Conservation (phyloP, 2,888 invertebrate species). For the Plusia festucae region DNA sequence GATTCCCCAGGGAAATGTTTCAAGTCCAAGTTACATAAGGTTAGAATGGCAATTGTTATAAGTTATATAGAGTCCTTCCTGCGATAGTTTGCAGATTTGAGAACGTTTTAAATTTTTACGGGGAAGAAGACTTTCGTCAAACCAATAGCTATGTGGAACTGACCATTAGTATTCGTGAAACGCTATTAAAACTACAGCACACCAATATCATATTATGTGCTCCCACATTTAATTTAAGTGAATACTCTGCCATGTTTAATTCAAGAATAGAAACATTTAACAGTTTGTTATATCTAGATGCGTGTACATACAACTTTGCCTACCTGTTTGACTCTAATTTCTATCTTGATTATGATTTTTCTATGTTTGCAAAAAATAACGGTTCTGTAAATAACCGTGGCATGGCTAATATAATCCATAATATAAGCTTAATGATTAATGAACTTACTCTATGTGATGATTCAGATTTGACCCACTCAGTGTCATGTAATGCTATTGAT, state of each 20-base stretch:
- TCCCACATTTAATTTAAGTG: slow-evolving; percentile 1
- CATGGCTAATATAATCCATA: too few species aligned
- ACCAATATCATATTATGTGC: slow-evolving; percentile 6
- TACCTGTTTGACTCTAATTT: slow-evolving; percentile 17
- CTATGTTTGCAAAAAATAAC: slow-evolving; percentile 4
- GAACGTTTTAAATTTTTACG: neutral
- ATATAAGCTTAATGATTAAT: too few species aligned
- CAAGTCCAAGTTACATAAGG: neutral
- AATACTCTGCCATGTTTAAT: neutral
- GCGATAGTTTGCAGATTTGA: neutral
- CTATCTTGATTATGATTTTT: slow-evolving; percentile 12
- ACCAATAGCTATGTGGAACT: neutral
- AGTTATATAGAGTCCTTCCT: neutral
- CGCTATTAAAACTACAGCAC: slow-evolving; percentile 11
- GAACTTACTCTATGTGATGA: too few species aligned
- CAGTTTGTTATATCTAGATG: slow-evolving; percentile 16
- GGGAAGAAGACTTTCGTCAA: slow-evolving; percentile 11
- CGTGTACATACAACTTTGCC: slow-evolving; percentile 12
- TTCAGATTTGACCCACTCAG: too few species aligned
- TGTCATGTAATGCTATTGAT: too few species aligned
- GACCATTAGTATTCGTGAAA: slow-evolving; percentile 7
- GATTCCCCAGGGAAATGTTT: neutral
- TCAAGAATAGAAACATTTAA: slow-evolving; percentile 12
- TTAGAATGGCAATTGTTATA: neutral
- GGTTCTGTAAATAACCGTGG: too few species aligned